These are phyloP conservation scores for Naja naja DNA, from an alignment of 2,113 vertebrate genomes.

Conservation along the genomic window DNA sequence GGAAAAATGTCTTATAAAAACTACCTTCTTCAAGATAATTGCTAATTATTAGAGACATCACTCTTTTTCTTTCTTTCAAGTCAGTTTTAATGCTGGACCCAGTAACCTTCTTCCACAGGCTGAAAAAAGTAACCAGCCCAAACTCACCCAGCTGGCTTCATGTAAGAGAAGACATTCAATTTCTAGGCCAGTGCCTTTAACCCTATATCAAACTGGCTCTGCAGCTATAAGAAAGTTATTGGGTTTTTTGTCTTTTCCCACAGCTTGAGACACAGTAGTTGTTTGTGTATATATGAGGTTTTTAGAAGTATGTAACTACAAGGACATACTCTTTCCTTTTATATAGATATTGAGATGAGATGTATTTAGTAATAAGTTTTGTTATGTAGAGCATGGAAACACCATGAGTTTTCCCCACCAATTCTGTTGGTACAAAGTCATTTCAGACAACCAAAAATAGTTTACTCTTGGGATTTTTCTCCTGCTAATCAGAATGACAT, in stretches of 20 bases:
- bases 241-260: not conserved
- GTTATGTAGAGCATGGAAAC: not conserved
- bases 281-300: not conserved
- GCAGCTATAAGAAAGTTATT: not conserved
- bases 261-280: not conserved
- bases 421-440: not conserved
- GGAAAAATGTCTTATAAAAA: not conserved
- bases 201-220: not conserved
- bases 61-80: not conserved
- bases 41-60: not conserved
- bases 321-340: not conserved
- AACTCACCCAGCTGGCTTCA: not conserved
- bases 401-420: not conserved
- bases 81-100: not conserved
- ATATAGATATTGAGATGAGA: not conserved
- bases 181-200: not conserved
- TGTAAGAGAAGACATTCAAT: not conserved
- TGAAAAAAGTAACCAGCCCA: not conserved
- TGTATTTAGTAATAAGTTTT: not conserved
- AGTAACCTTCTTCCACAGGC: not conserved
- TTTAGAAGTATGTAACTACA: not conserved
- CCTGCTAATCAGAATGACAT: not conserved
- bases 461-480: not conserved
- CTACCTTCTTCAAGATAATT: not conserved
- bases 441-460: not conserved